Evolutionary conservation across 2,888 invertebrate species (phyloP), one percentile per base, ranked within the genome.

Genomic region (Eueremaeus valkanovi): DNA sequence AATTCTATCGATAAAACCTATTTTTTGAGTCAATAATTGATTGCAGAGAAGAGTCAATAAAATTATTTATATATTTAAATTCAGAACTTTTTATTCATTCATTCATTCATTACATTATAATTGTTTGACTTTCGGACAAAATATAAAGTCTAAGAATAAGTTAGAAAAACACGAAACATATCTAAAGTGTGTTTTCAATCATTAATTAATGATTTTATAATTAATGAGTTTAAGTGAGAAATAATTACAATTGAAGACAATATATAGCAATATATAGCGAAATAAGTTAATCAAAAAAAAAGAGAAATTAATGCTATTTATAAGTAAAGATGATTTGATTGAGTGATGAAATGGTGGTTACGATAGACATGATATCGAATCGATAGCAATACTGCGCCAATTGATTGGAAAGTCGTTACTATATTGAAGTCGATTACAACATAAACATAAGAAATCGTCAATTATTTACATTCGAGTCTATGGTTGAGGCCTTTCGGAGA

Each of bases 231-330:
- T 11, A 33, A 18, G 66, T 66, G 33, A 8, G 11, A 33, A 31
- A 61, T 61, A 66, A 66, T 66, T 66, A 66, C 66, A 66, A 36
- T n/a, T 8, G 21, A 24, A 11, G 58, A 66, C 16, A n/a, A n/a
- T 66, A 33, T 66, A 66, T 36, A n/a, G n/a, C n/a, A n/a, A n/a
- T 66, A 16, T 9, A 66, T 36, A 13, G 8, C n/a, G 40, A 36
- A 66, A 66, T 66, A 66, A 66, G 66, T 66, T 66, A 66, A 36
- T 66, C 66, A 66, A 66, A 66, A 66, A 16, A n/a, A n/a, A n/a
- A n/a, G n/a, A n/a, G n/a, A n/a, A n/a, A n/a, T 33, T 6, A 36
- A 66, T 66, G 66, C 66, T 66, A 66, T 66, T 36, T 66, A 66
- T 66, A 66, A 29, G 31, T 66, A 66, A 16, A 31, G 13, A 58